Evolutionary conservation across 2,888 invertebrate species (phyloP).

Genomic region (Lysandra coridon): DNA sequence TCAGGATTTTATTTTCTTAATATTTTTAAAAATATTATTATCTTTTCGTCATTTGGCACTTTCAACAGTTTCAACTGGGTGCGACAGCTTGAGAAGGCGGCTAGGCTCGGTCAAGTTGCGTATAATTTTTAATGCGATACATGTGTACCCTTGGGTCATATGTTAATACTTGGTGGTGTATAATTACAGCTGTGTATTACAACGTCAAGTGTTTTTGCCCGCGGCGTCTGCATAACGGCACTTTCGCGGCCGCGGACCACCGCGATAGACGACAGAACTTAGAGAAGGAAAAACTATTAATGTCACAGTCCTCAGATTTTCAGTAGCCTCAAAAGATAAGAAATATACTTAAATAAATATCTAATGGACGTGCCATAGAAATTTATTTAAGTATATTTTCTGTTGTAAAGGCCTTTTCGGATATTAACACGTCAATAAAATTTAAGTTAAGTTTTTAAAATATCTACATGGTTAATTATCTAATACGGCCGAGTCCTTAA

Average conservation of each 20-base stretch:
- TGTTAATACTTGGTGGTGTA: neutral
- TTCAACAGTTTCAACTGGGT: neutral
- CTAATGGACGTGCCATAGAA: too few species aligned
- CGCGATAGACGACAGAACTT: neutral
- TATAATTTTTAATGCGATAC: neutral
- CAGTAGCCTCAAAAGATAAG: too few species aligned
- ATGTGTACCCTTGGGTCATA: conserved; percentile 5
- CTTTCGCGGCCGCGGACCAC: neutral
- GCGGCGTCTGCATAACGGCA: neutral
- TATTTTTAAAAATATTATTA: neutral
- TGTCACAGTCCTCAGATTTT: too few species aligned
- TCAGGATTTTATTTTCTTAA: neutral
- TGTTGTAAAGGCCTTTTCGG: too few species aligned
- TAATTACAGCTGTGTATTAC: neutral
- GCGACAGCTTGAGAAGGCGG: neutral
- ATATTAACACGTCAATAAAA: too few species aligned
- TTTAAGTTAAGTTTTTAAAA: neutral
- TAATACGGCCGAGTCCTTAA: neutral
- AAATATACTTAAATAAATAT: too few species aligned
- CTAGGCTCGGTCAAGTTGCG: neutral
- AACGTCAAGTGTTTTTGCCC: neutral
- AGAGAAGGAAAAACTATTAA: neutral
- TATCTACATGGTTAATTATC: neutral
- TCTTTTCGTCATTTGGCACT: neutral
- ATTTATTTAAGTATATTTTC: neutral